A percentile compares a stretch with the other conserved stretches of the same genome.
phyloP scores from a whole-genome alignment of 2,113 vertebrate species.

The Stegostoma tigrinum region DNA sequence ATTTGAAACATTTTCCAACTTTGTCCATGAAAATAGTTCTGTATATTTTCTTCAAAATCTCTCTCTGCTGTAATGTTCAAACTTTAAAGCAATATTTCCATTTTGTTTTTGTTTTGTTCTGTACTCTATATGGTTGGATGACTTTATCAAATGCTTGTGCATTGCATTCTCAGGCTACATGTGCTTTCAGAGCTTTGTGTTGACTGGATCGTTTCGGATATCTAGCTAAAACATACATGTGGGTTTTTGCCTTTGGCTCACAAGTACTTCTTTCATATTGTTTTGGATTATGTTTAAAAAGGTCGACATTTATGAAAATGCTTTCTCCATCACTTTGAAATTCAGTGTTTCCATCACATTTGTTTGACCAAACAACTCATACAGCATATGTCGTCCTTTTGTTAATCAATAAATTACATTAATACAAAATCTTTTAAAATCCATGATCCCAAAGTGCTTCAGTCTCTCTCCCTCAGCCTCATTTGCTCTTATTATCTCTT shows the following conservation, averaged over 20 bases:
- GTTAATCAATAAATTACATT: neutral
- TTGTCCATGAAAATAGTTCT: neutral
- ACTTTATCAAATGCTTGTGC: neutral
- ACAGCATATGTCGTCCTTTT: neutral
- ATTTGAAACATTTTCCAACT: neutral
- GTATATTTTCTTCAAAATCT: neutral
- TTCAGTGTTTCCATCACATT: neutral
- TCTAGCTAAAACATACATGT: neutral
- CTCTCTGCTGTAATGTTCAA: neutral
- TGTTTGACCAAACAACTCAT: neutral
- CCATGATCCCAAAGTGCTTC: neutral
- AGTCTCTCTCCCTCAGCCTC: neutral
- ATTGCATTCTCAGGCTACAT: neutral
- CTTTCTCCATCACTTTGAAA: neutral
- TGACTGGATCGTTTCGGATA: neutral
- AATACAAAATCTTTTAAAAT: neutral
- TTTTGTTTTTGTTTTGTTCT: neutral
- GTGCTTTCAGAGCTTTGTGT: neutral
- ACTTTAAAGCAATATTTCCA: neutral
- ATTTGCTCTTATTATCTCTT: neutral
- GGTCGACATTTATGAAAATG: too few species aligned
- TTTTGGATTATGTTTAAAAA: neutral
- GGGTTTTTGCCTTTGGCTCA: neutral
- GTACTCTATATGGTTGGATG: neutral
- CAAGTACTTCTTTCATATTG: neutral